These are phyloP conservation scores for Cyclophora punctaria DNA, from an alignment of 2,888 invertebrate genomes.

Conservation along the genomic window DNA sequence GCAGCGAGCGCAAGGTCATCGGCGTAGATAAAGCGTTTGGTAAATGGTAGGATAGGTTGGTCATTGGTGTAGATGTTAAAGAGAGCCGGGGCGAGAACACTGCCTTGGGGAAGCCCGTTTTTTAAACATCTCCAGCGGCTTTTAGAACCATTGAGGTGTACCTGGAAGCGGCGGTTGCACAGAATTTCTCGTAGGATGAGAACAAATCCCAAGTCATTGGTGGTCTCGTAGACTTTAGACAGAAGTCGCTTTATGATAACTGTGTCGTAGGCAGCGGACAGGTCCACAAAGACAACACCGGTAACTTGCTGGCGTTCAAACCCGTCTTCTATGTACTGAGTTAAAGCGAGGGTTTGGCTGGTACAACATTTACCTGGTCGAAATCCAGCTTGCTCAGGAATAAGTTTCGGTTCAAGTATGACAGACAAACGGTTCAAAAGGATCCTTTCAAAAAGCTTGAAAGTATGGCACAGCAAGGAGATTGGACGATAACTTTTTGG, in stretches of 20 bases:
- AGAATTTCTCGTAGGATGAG: background rate
- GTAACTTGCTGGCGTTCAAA: background rate
- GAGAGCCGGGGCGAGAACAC: background rate
- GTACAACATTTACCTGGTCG: background rate
- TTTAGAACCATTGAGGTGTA: background rate
- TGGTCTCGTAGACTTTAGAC: background rate
- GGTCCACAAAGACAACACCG: constrained; percentile 1
- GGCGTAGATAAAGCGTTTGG: too few relatives aligned
- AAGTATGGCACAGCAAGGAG: background rate
- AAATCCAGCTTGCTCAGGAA: constrained; percentile 1
- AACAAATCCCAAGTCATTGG: background rate
- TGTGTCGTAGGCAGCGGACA: constrained; percentile 1
- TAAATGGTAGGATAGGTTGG: background rate
- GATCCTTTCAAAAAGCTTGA: background rate
- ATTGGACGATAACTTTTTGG: constrained; percentile 1
- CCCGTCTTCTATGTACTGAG: background rate
- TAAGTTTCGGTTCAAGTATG: background rate
- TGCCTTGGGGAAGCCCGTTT: background rate
- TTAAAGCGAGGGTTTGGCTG: background rate
- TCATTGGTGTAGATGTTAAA: background rate
- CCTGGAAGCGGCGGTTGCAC: background rate
- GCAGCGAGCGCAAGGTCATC: background rate
- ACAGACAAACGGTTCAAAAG: background rate
- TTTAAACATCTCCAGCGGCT: background rate
- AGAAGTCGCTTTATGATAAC: background rate